These are phyloP conservation scores for Macroglossus sobrinus DNA, from an alignment of 2,113 vertebrate genomes.

Conservation along the genomic window DNA sequence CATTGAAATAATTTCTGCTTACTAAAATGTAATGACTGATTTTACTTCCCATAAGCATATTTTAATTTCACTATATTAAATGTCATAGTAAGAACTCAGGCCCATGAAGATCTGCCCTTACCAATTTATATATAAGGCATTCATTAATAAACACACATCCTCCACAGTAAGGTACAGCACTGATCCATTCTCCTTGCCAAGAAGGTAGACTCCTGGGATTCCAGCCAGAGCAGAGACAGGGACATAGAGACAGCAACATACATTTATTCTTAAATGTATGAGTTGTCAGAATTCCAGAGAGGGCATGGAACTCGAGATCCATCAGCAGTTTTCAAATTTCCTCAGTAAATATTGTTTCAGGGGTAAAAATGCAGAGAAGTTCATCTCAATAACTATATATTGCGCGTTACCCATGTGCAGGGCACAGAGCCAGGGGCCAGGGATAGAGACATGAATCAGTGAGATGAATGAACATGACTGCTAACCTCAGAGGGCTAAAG, in stretches of 20 bases:
- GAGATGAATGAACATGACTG: neutral
- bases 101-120: neutral
- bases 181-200: neutral
- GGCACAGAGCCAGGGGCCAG: neutral
- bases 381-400: neutral
- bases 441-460: neutral
- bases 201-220: neutral
- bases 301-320: neutral
- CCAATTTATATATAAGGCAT: neutral
- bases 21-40: neutral
- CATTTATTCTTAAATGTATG: neutral
- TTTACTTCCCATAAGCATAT: neutral
- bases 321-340: conserved; percentile 25
- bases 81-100: neutral
- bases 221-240: conserved; percentile 25
- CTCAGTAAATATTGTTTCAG: neutral
- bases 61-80: conserved; percentile 34
- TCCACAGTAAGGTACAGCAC: neutral
- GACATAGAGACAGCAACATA: neutral
- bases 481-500: neutral
- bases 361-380: neutral
- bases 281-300: neutral
- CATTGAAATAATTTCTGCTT: neutral
- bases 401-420: neutral
- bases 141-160: neutral